These are phyloP conservation scores for Schizothorax lantsangensis DNA, from an alignment of 2,797 vertebrate genomes.

Conservation along the genomic window DNA sequence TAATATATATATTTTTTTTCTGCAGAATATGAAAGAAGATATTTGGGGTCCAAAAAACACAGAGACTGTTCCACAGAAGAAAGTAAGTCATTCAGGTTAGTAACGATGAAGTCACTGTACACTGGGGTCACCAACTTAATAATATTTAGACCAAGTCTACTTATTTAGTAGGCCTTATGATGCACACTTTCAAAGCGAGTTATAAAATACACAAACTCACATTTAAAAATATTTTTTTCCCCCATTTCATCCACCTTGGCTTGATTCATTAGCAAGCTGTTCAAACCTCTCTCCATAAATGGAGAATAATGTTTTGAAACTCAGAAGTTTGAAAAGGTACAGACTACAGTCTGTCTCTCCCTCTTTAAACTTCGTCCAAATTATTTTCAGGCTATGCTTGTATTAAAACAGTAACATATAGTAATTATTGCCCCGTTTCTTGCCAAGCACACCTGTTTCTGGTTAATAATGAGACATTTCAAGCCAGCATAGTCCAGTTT, in stretches of 20 bases:
- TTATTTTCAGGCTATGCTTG: conserved; percentile 64
- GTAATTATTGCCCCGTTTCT: conserved; percentile 57
- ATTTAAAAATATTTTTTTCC: background rate
- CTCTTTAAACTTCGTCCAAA: conserved; percentile 58
- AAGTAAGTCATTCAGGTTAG: background rate
- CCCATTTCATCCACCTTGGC: conserved; percentile 1
- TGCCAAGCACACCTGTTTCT: conserved; percentile 63
- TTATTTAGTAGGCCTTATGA: background rate
- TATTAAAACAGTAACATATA: conserved; percentile 58
- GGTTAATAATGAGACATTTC: conserved; percentile 57
- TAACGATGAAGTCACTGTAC: background rate
- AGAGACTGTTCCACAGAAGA: background rate
- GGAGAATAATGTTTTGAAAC: conserved; percentile 33
- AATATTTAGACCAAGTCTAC: conserved; percentile 6
- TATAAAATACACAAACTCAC: background rate
- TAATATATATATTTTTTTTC: background rate
- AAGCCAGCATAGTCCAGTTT: conserved; percentile 34
- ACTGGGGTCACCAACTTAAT: background rate
- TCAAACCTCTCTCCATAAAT: conserved; percentile 35
- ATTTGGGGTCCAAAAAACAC: background rate
- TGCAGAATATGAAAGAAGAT: background rate
- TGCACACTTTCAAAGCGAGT: background rate
- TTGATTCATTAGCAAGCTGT: conserved; percentile 32
- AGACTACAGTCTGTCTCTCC: conserved; percentile 43
- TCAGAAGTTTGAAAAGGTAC: conserved; percentile 27